A percentile compares a stretch with the other conserved stretches of the same genome.
Conservation (phyloP, 2,888 invertebrate genomes). For the Clitarchus hookeri region DNA sequence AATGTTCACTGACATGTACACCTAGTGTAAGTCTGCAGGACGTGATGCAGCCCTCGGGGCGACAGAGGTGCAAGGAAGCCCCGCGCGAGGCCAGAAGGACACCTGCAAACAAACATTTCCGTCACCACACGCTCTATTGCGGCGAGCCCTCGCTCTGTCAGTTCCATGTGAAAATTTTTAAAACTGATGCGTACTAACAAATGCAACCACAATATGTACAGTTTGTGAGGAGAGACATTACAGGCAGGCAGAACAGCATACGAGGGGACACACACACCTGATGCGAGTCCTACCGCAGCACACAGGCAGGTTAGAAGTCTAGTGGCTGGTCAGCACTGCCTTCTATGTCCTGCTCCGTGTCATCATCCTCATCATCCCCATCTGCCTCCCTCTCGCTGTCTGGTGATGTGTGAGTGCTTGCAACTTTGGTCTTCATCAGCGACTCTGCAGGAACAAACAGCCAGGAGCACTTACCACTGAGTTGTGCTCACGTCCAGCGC, state of each 20-base stretch:
- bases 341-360: constrained; percentile 70
- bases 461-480: too few relatives aligned
- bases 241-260: background rate
- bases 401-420: constrained; percentile 59
- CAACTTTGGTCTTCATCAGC: constrained; percentile 55
- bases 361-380: constrained; percentile 74
- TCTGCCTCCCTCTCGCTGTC: constrained; percentile 67
- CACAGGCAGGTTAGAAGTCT: constrained; percentile 63
- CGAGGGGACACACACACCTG: constrained; percentile 17
- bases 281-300: background rate
- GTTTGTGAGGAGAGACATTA: too few relatives aligned
- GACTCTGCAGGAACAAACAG: constrained; percentile 40
- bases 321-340: constrained; percentile 77
- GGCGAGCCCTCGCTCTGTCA: too few relatives aligned
- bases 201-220: too few relatives aligned
- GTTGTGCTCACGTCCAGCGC: too few relatives aligned
- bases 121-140: background rate
- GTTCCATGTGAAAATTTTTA: too few relatives aligned
- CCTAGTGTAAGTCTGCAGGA: constrained; percentile 11
- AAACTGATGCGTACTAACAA: too few relatives aligned
- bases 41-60: background rate
- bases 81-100: background rate
- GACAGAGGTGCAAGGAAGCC: background rate
- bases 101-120: background rate
- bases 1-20: background rate